A percentile compares a stretch with the other conserved stretches of the same genome.
Evolutionary conservation across 2,797 vertebrate genomes (phyloP).

Genomic region (Coracias cyanogaster): DNA sequence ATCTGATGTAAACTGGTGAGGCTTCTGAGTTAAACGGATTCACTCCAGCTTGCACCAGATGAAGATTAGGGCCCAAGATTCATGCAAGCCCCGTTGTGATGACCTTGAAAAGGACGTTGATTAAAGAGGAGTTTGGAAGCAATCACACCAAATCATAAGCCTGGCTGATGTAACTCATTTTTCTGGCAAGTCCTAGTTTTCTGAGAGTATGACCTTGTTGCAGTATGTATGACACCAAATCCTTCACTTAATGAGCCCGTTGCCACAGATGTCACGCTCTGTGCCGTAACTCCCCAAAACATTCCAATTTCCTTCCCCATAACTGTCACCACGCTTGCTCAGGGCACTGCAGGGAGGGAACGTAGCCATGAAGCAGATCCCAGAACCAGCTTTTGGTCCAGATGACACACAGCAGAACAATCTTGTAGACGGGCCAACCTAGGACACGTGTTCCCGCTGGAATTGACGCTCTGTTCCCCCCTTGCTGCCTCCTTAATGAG

Average conservation of each 20-base stretch:
- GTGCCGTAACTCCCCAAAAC: not conserved
- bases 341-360: not conserved
- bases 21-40: not conserved
- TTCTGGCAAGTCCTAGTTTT: constrained; percentile 20
- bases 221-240: not conserved
- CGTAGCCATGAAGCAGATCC: not conserved
- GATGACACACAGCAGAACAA: not conserved
- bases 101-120: not conserved
- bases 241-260: not conserved
- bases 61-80: not conserved
- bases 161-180: not conserved
- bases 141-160: not conserved
- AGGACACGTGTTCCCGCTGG: not conserved
- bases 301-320: constrained; percentile 3
- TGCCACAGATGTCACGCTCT: not conserved
- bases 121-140: constrained; percentile 1
- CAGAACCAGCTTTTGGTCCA: not conserved
- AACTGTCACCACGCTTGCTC: not conserved
- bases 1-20: not conserved
- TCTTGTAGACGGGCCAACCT: constrained; percentile 10
- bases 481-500: not conserved
- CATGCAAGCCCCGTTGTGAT: not conserved
- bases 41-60: not conserved
- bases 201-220: not conserved
- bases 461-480: not conserved